Conservation (phyloP, 2,797 vertebrate species). For the Alca torda region DNA sequence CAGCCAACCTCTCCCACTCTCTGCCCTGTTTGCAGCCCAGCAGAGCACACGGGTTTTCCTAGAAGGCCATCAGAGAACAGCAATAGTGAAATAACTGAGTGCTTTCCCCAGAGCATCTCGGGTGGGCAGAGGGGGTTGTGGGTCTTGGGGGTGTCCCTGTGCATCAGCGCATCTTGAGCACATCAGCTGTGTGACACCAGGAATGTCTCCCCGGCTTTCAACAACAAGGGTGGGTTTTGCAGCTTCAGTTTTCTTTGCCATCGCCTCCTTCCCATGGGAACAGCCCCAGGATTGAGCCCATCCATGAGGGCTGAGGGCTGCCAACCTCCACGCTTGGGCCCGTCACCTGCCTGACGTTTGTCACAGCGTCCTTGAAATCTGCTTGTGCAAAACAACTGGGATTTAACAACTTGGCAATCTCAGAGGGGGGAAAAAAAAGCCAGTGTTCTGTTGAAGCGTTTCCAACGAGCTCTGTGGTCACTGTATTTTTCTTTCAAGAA, state of each 20-base stretch:
- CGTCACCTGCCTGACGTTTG: not conserved
- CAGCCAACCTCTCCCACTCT: fast-evolving
- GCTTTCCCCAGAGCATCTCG: not conserved
- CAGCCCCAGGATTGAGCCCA: not conserved
- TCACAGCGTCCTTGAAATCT: not conserved
- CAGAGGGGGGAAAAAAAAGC: fast-evolving
- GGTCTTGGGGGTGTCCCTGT: not conserved
- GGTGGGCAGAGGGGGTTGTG: not conserved
- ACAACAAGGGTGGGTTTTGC: not conserved
- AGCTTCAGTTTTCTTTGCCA: not conserved
- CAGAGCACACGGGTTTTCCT: fast-evolving
- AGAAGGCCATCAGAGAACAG: not conserved
- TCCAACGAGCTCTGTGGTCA: not conserved
- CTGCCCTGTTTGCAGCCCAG: not conserved
- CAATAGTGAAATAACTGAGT: not conserved
- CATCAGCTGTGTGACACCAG: not conserved
- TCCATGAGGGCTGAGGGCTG: not conserved
- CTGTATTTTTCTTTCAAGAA: not conserved
- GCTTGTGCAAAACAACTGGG: not conserved
- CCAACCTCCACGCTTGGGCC: not conserved
- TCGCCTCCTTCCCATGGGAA: not conserved
- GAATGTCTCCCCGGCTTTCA: not conserved
- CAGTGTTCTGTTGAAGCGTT: not conserved
- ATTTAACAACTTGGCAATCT: not conserved
- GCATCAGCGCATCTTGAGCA: not conserved